Conservation (phyloP, 2,797 vertebrate genomes). For the Brachyrhaphis roseni region DNA sequence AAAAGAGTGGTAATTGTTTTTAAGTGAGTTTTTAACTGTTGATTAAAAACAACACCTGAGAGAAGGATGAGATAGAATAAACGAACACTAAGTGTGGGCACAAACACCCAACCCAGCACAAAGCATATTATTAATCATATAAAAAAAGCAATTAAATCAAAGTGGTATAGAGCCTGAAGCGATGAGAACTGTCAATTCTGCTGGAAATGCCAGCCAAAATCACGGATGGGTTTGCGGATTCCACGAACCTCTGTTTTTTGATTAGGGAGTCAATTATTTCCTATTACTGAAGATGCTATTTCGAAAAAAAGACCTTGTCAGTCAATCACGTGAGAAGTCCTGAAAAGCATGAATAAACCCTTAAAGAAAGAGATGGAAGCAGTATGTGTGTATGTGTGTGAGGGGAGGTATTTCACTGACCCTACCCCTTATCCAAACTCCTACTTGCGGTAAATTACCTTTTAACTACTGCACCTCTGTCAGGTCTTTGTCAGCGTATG, state of each 20-base stretch:
- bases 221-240: conserved; percentile 81
- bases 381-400: conserved; percentile 26
- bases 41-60: conserved; percentile 73
- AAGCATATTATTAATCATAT: conserved; percentile 83
- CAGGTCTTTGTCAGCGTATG: conserved; percentile 82
- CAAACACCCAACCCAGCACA: conserved; percentile 58
- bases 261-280: conserved; percentile 85
- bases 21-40: conserved; percentile 67
- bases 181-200: conserved; percentile 79
- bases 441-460: conserved; percentile 84
- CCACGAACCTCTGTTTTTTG: conserved; percentile 81
- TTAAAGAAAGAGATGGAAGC: conserved; percentile 69
- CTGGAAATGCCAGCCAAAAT: conserved; percentile 82
- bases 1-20: conserved; percentile 57
- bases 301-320: conserved; percentile 83
- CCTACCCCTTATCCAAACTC: conserved; percentile 76
- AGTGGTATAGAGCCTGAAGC: conserved; percentile 80
- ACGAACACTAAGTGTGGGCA: conserved; percentile 33
- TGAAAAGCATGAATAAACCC: conserved; percentile 79
- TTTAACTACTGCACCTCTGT: conserved; percentile 87
- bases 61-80: conserved; percentile 44
- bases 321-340: conserved; percentile 82
- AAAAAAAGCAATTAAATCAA: conserved; percentile 83
- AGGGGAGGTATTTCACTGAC: conserved; percentile 57
- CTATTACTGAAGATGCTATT: conserved; percentile 86